Conservation (phyloP, 1,140 invertebrate genomes). For the Eriocheir sinensis region DNA sequence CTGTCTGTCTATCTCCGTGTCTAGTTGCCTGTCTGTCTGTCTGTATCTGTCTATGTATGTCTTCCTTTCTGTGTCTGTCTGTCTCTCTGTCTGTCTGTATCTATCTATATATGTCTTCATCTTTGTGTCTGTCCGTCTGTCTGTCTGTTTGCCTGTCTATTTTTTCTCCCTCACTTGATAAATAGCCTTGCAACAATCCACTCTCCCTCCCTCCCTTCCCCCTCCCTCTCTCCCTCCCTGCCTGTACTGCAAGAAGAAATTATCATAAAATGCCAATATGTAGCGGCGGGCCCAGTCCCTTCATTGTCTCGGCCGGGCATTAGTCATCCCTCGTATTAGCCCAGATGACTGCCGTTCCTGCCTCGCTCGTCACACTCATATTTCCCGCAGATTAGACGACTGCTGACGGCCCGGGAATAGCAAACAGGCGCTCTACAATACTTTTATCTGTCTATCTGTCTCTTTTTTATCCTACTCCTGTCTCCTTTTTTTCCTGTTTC, state of each 20-base stretch:
- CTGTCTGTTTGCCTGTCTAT: no score
- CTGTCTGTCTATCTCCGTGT: background rate
- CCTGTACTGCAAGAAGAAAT: background rate
- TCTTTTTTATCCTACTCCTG: background rate
- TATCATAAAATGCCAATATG: background rate
- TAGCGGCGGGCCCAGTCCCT: background rate
- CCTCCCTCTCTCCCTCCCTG: background rate
- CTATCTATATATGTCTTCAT: background rate
- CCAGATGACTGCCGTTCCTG: no score
- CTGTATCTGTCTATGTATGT: no score
- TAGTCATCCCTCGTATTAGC: conserved; percentile 13
- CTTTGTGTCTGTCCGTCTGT: conserved; percentile 25
- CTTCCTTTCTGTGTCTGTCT: no score
- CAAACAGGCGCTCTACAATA: no score
- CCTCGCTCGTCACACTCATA: background rate
- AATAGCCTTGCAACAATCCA: background rate
- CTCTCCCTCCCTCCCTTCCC: background rate
- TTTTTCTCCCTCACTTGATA: background rate
- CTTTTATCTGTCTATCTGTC: no score
- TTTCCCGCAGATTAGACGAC: background rate
- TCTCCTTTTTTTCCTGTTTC: no score
- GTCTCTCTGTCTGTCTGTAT: background rate
- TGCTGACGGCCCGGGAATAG: background rate
- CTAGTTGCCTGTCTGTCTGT: no score
- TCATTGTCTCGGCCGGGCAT: background rate